phyloP scores from a whole-genome alignment of 2,113 vertebrate species.

The Hiodon tergisus region DNA sequence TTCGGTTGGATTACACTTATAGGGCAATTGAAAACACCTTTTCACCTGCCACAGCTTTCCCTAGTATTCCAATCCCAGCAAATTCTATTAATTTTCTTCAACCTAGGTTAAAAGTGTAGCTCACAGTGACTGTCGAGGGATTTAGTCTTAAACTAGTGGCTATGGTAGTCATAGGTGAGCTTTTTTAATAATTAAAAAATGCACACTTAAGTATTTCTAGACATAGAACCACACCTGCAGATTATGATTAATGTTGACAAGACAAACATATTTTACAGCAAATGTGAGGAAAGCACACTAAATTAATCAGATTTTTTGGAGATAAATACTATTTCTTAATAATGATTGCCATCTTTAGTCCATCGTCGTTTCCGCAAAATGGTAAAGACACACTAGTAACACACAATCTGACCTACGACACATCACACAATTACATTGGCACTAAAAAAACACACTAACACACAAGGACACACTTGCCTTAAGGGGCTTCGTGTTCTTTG shows the following conservation, averaged over 20 bases:
- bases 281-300: no score
- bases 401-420: not conserved
- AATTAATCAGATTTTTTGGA: no score
- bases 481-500: conserved; percentile 1
- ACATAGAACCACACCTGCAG: no score
- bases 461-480: conserved; percentile 28
- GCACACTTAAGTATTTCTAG: no score
- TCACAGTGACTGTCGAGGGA: not conserved
- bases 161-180: no score
- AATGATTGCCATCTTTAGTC: no score
- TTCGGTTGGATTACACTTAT: conserved; percentile 40
- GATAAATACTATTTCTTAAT: no score
- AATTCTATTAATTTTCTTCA: not conserved
- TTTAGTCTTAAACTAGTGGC: not conserved
- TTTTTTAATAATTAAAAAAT: no score
- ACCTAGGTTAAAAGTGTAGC: not conserved
- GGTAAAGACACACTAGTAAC: not conserved
- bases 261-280: no score
- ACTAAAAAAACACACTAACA: not conserved
- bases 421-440: not conserved
- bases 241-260: no score
- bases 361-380: not conserved
- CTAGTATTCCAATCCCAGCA: conserved; percentile 35
- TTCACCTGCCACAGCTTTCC: conserved; percentile 43
- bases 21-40: conserved; percentile 49